Evolutionary conservation across 2,888 invertebrate species (phyloP).

Genomic region (Rosalia funebris): DNA sequence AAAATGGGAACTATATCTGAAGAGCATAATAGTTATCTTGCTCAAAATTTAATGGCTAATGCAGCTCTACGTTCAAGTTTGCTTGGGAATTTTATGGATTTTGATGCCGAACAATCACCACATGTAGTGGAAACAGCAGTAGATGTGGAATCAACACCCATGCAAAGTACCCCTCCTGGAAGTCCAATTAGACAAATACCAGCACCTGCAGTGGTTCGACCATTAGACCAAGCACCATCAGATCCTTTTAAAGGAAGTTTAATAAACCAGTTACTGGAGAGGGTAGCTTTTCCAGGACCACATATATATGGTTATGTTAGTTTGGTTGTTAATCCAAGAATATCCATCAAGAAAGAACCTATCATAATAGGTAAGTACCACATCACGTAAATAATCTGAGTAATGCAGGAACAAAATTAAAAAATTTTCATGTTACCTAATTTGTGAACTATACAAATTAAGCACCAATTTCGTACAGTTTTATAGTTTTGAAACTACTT

Average conservation of each 20-base stretch:
- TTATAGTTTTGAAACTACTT: no score
- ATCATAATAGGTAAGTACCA: conserved; percentile 46
- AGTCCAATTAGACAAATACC: conserved; percentile 35
- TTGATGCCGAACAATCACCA: conserved; percentile 19
- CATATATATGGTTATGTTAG: conserved; percentile 65
- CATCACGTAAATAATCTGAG: no score
- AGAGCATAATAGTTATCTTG: conserved; percentile 59
- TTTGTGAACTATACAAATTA: no score
- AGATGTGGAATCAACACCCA: conserved; percentile 17
- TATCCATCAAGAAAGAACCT: conserved; percentile 61
- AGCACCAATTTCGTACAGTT: no score
- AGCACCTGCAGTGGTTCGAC: conserved; percentile 43
- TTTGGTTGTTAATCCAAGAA: conserved; percentile 67
- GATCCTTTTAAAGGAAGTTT: conserved; percentile 86
- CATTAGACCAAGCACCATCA: conserved; percentile 62
- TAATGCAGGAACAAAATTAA: no score
- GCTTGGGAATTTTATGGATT: conserved; percentile 51
- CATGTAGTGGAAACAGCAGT: conserved; percentile 25
- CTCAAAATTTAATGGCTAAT: conserved; percentile 61
- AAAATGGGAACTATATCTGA: conserved; percentile 55
- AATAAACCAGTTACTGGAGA: conserved; percentile 74
- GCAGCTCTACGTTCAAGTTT: conserved; percentile 58
- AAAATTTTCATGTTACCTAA: no score
- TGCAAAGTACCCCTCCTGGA: conserved; percentile 30
- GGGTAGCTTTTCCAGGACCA: conserved; percentile 74